Base-by-base conservation (phyloP, 2,113 vertebrate genomes). In the Chaetura pelagica region DNA sequence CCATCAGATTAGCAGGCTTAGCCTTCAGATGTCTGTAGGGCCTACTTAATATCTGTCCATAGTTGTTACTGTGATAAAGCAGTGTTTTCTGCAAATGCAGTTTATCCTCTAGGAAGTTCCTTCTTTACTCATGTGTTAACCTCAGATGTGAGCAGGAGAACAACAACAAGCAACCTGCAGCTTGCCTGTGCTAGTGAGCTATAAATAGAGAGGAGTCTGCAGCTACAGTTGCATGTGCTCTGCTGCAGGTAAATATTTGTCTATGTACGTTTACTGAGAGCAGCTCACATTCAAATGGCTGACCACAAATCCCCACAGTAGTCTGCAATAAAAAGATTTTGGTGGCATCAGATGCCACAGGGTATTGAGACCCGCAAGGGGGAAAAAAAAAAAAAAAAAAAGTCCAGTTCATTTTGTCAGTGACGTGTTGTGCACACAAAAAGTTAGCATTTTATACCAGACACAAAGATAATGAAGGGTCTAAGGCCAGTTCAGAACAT, bases 231-330 rank as follows among this genome's bases (percentile, higher is more conserved):
- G 84, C 38, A 68, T 84, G 44, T 52, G 48, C 49, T 81, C 79
- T 90, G 79, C 83, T 92, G 59, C 86, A 97, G 88, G 89, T 97
- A 83, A 89, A 35, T 75, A 63, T 92, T 83, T 94, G 76, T 63
- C 48, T 12, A 1, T 19, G 9, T 29, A 46, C 62, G 48, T 71
- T 66, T 54, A 24, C 20, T 19, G 52, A 90, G 49, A 58, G 67
- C 52, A 62, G 64, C 48, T 92, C 75, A 44, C 38, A 4, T 81
- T 81, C 63, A 29, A 67, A 59, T 48, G 17, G 16, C 34, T 78
- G 64, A 71, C 30, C 76, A 79, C 44, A 89, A 71, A 59, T 59
- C 23, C 15, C 27, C 57, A 34, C 14, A 62, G 59, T 69, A 54
- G 55, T 44, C 24, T 66, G 11, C 48, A 63, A 55, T 78, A 34